Base-by-base conservation (phyloP, 1,140 invertebrate genomes). In the Drosophila mojavensis region DNA sequence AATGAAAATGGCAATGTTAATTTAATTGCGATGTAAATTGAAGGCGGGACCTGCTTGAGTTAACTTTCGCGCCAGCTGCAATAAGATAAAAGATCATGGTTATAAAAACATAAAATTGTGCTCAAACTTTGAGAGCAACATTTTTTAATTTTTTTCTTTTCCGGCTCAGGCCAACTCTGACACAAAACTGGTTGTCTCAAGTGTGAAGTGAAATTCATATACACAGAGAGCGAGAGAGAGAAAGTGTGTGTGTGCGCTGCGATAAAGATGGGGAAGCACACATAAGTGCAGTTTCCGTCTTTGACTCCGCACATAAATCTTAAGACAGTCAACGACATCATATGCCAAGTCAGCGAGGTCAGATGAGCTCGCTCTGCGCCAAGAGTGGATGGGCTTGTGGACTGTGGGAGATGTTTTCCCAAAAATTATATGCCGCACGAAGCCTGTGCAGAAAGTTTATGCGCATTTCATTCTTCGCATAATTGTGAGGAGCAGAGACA, bases 301-400 rank as follows among this genome's bases (percentile, higher is more conserved):
- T 78, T 86, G 83, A 88, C 79, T 84, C 72, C 70, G 79, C 82
- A 83, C 78, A 86, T 86, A 86, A 86, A 86, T 86, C 83, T 86
- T 86, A 86, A 86, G 83, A 86, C 83, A 86, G 83, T 86, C 88
- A 86, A 86, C 83, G 83, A 82, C 82, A 88, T 88, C 83, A 79
- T 78, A 86, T 81, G 82, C 63, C 75, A 82, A 69, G 63, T 73
- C 60, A 67, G 71, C 61, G 55, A 33, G 47, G 47, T 15, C 39
- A 55, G 26, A 54, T 54, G 53, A 65, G 26, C 63, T 65, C 17
- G n/a, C 28, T 17, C 15, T 7, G 51, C 11, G 50, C 10, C 1
- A 24, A 48, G 4, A 13, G 48, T 11, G 48, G 13, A 13, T 5
- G 73, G 50, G n/a, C 6, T 33, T 30, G 13, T 5, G 43, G 33